Evolutionary conservation across 1,140 invertebrate genomes (phyloP).

Genomic region (Drosophila chauvacae): DNA sequence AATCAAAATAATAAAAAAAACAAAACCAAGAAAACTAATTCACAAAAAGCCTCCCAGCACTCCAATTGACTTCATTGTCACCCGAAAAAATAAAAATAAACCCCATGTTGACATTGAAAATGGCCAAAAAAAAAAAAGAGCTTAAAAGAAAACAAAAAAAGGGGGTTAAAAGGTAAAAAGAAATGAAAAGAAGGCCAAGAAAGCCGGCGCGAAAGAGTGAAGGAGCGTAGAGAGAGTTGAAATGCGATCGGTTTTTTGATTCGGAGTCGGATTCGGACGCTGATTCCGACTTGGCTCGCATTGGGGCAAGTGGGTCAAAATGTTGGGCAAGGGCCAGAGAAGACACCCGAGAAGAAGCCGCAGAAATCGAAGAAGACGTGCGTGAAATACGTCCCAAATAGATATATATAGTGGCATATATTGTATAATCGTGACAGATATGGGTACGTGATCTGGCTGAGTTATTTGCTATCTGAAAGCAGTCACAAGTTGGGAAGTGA

Average conservation of each 20-base stretch:
- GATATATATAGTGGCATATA: conserved; percentile 9
- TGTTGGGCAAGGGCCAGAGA: conserved; percentile 71
- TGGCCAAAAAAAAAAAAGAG: conserved; percentile 24
- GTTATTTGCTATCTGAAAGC: conserved; percentile 10
- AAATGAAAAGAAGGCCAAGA: conserved; percentile 30
- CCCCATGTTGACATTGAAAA: conserved; percentile 71
- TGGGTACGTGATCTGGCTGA: conserved; percentile 32
- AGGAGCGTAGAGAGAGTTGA: conserved; percentile 31
- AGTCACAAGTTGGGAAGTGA: not conserved
- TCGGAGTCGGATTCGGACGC: not conserved
- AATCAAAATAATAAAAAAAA: not conserved
- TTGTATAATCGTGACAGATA: conserved; percentile 47
- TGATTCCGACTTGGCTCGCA: conserved; percentile 22
- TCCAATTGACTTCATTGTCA: conserved; percentile 72
- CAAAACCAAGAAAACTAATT: conserved; percentile 1
- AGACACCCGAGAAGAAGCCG: conserved; percentile 40
- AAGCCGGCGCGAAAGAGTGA: conserved; percentile 9
- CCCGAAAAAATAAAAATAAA: conserved; percentile 28
- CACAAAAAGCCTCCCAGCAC: conserved; percentile 28
- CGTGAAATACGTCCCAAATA: conserved; percentile 59
- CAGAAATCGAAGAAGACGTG: conserved; percentile 51
- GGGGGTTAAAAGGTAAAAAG: conserved; percentile 31
- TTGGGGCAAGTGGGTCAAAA: conserved; percentile 77
- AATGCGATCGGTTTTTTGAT: conserved; percentile 61
- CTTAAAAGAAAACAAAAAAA: conserved; percentile 38